Conservation (phyloP, 2,113 vertebrate species). For the Scomber colias region DNA sequence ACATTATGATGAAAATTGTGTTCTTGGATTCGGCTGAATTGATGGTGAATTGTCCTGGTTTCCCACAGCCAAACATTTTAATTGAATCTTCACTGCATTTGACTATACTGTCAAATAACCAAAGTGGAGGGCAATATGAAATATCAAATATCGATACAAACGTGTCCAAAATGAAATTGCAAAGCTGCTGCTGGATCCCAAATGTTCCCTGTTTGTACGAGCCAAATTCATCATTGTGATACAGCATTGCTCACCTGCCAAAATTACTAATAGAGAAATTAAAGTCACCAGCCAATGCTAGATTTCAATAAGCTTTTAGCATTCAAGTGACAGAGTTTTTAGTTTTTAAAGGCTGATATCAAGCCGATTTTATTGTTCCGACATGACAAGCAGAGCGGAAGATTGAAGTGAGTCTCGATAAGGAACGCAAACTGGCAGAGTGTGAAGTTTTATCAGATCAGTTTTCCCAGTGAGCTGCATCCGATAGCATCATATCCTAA, state of each 20-base stretch:
- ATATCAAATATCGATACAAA: not conserved
- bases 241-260: conserved; percentile 10
- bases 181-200: not conserved
- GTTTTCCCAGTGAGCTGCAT: conserved; percentile 30
- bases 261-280: conserved; percentile 22
- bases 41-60: not conserved
- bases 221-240: conserved; percentile 9
- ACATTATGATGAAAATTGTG: not conserved
- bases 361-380: not conserved
- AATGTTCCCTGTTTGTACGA: not conserved
- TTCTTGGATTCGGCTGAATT: conserved; percentile 31
- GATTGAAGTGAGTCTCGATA: conserved; percentile 25
- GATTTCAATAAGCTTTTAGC: conserved; percentile 3
- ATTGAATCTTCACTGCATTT: not conserved
- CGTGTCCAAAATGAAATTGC: not conserved
- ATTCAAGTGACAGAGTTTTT: not conserved
- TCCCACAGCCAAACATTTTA: conserved; percentile 11
- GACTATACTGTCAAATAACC: not conserved
- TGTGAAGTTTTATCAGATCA: conserved; percentile 13
- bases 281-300: conserved; percentile 16
- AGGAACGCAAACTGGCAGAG: conserved; percentile 8
- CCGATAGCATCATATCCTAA: conserved; percentile 26
- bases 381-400: not conserved
- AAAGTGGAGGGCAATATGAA: not conserved
- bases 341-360: not conserved